Base-by-base conservation (phyloP, 2,113 vertebrate species). In the Mola mola region DNA sequence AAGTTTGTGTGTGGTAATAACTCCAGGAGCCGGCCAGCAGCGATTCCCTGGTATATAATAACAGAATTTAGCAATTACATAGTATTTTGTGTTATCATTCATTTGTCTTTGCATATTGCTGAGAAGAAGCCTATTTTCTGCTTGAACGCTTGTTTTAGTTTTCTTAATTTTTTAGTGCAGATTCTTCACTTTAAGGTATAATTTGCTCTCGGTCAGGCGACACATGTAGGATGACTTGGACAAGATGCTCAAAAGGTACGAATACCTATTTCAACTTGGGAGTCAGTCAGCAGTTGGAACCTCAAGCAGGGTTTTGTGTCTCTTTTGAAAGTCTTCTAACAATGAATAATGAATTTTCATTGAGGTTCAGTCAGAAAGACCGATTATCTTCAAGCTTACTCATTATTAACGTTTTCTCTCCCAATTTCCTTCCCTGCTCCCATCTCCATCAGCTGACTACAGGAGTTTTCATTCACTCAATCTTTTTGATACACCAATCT, bases 101-200 rank as follows among this genome's bases (percentile, higher is more conserved):
- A 17, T 19, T 19, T 40, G 37, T 8, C 15, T 16, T 38, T 38
- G 36, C 36, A 15, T 38, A n/a, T 38, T 38, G 12, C 6, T n/a
- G 11, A 29, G 38, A 29, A n/a, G 25, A 41, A 41, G 4, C 20
- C 12, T 13, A 15, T 71, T 57, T 37, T 71, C 62, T 46, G 48
- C 42, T 20, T 64, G 51, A 60, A 31, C 4, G 22, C 34, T 15
- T 19, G 5, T 3, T 2, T n/a, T 56, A 29, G 71, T 36, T 28
- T 48, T 13, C 33, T 13, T 29, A 19, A 26, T 52, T 19, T 70
- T 44, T 72, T 44, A 40, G 19, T 34, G 58, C 57, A 26, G 57
- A 64, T 63, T 40, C 2, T 2, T 50, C 17, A 7, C 44, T 47
- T 29, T 47, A 28, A 49, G 10, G 5, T 12, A 21, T 13, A 9